These are phyloP conservation scores for Centrocercus urophasianus DNA, from an alignment of 2,113 vertebrate species.

Conservation along the genomic window DNA sequence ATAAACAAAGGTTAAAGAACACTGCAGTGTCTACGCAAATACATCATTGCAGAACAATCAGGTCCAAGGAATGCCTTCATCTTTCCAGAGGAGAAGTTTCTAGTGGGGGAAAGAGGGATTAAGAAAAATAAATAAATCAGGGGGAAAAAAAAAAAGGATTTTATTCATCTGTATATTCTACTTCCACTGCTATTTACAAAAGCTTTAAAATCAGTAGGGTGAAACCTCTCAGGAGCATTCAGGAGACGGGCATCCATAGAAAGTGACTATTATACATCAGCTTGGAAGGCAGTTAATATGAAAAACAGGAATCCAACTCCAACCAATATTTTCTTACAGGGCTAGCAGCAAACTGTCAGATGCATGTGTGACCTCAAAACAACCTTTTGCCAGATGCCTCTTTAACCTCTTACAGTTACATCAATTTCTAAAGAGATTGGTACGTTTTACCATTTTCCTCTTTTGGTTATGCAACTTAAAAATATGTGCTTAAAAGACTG, in stretches of 20 bases:
- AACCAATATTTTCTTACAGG: constrained; percentile 59
- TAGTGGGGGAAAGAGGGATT: not conserved
- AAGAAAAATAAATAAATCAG: not conserved
- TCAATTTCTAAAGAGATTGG: constrained; percentile 47
- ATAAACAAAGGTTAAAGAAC: not conserved
- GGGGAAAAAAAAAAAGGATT: not conserved
- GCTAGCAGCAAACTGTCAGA: constrained; percentile 63
- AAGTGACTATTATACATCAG: constrained; percentile 37
- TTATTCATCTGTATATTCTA: not conserved
- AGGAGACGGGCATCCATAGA: not conserved
- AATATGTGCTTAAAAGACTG: constrained; percentile 5
- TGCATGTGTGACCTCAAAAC: constrained; percentile 63
- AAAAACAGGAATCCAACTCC: constrained; percentile 55
- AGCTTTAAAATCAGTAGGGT: constrained; percentile 12
- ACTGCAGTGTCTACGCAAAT: not conserved
- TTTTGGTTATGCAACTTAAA: constrained; percentile 48
- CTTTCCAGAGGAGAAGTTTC: not conserved
- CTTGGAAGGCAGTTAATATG: constrained; percentile 58
- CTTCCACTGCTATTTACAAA: not conserved
- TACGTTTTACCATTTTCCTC: constrained; percentile 44
- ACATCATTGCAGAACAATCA: not conserved
- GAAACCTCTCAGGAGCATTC: constrained; percentile 7
- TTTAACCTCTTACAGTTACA: constrained; percentile 65
- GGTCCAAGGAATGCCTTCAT: not conserved
- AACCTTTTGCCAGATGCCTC: constrained; percentile 72